Conservation (phyloP, 2,888 invertebrate genomes). For the Hybos culiciformis region DNA sequence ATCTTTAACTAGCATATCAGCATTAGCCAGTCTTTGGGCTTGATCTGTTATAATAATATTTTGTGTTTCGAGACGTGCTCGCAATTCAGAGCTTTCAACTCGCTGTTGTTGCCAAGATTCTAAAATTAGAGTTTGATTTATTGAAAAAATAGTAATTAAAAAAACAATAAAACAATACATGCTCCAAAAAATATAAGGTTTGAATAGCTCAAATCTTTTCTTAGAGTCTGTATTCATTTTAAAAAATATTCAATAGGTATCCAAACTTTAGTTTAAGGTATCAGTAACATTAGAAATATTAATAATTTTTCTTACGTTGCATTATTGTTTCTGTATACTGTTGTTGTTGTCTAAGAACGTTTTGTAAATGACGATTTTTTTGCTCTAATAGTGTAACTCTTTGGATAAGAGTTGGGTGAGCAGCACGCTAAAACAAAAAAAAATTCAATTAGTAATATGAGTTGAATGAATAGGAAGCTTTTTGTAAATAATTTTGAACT, state of each 20-base stretch:
- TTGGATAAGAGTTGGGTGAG: conserved; percentile 34
- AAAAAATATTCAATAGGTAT: conserved; percentile 3
- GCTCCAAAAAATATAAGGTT: too few species aligned
- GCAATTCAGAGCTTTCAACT: conserved; percentile 36
- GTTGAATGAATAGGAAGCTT: too few species aligned
- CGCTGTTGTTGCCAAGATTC: conserved; percentile 37
- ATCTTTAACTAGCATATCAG: conserved; percentile 67
- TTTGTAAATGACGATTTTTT: conserved; percentile 46
- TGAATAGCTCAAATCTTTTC: too few species aligned
- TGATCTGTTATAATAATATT: conserved; percentile 38
- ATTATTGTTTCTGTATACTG: conserved; percentile 47
- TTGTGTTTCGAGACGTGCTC: conserved; percentile 39
- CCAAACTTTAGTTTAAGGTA: background rate
- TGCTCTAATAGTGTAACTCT: conserved; percentile 42
- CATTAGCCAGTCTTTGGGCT: conserved; percentile 53
- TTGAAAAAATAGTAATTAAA: conserved; percentile 3
- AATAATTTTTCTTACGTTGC: conserved; percentile 51
- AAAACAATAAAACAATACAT: too few species aligned
- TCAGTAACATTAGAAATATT: conserved; percentile 16
- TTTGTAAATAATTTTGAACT: too few species aligned
- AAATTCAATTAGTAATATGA: background rate
- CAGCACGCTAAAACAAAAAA: conserved; percentile 24
- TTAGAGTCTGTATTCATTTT: too few species aligned
- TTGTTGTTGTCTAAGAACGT: conserved; percentile 48
- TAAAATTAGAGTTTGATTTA: conserved; percentile 12